Evolutionary conservation across 2,888 invertebrate genomes (phyloP), one percentile per base, ranked within the genome.

Genomic region (Clunio marinus): DNA sequence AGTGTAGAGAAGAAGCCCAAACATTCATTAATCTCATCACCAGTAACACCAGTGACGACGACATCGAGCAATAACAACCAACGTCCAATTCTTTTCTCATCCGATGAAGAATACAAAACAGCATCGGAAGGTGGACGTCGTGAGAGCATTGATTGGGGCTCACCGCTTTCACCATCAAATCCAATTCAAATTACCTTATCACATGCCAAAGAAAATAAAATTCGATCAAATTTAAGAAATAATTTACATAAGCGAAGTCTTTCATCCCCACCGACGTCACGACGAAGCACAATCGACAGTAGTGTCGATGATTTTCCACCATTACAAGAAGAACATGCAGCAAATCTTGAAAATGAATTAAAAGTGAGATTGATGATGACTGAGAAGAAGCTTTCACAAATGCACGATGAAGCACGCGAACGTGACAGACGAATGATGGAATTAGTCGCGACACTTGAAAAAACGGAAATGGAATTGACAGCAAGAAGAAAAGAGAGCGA

Each of bases 21-120:
- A 35, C 58, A 46, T 25, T 45, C 65, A n/a, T n/a, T n/a, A n/a
- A 37, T 66, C n/a, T 51, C 55, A 24, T 55, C 71, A 73, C 72
- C 71, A 71, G 79, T 84, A 4, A 86, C 88, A 3, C 87, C 88
- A 24, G 45, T 45, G 17, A 27, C 63, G n/a, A 22, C 63, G 5
- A 77, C 83, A 51, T 86, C 85, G 1, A 84, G 83, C 10, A n/a
- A n/a, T n/a, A n/a, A n/a, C n/a, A n/a, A n/a, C n/a, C n/a, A n/a
- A n/a, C 83, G 86, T 71, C 86, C 88, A 1, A 82, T 88, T 15
- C 82, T 90, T 13, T 88, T 91, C 74, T 91, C 91, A 0, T 92
- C 92, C 0, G 91, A 92, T 74, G 92, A 92, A 75, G 92, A 93
- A 75, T 93, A 93, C 74, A 82, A 89, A 74, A 92, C 92, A 0